phyloP scores from a whole-genome alignment of 2,113 vertebrate species.

The Scopus umbretta region DNA sequence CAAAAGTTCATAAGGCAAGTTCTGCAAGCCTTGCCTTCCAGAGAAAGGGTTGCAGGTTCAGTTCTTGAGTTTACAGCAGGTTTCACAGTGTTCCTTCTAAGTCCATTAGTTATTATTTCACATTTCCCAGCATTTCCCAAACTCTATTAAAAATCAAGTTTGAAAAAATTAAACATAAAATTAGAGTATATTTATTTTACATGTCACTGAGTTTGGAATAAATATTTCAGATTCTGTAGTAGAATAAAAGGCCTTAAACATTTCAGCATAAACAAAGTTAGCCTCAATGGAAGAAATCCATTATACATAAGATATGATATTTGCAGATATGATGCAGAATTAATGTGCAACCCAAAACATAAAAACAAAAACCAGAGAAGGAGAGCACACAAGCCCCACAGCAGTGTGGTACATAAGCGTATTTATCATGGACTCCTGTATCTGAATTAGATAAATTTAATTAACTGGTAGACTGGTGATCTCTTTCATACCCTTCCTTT shows the following conservation, averaged over 20 bases:
- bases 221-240: not conserved
- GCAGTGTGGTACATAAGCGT: not conserved
- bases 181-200: not conserved
- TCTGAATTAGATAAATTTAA: not conserved
- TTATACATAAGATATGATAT: not conserved
- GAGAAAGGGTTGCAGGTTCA: not conserved
- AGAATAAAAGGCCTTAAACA: not conserved
- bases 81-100: not conserved
- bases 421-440: not conserved
- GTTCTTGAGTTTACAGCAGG: not conserved
- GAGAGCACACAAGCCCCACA: not conserved
- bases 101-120: not conserved
- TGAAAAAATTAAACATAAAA: not conserved
- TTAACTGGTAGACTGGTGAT: not conserved
- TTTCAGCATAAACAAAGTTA: not conserved
- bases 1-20: not conserved
- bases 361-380: not conserved
- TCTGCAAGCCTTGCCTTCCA: not conserved
- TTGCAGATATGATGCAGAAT: not conserved
- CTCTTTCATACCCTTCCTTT: not conserved
- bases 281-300: not conserved
- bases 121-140: not conserved
- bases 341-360: not conserved
- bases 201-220: not conserved
- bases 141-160: not conserved